Percentiles rank a stretch among this genome's conserved stretches.
Evolutionary conservation across 2,113 vertebrate genomes (phyloP).

Genomic region (Mesoclemmys tuberculata): DNA sequence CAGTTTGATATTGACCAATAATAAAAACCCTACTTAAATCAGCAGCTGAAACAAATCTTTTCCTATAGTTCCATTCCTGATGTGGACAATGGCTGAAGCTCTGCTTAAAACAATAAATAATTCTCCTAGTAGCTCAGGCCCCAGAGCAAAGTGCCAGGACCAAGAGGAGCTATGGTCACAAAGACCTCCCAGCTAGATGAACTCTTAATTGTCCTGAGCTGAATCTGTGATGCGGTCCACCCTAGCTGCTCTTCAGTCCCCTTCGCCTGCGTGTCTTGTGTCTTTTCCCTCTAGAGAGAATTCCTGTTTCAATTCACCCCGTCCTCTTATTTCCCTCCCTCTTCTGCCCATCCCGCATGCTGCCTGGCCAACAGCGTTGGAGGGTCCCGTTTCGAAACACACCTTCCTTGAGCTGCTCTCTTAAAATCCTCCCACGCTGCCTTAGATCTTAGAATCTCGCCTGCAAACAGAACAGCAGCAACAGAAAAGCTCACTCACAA

Average conservation of each 20-base stretch:
- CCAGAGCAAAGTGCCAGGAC: neutral
- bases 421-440: neutral
- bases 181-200: neutral
- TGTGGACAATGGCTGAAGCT: neutral
- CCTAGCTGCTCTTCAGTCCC: neutral
- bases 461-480: neutral
- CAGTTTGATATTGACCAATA: neutral
- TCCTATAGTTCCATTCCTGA: neutral
- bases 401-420: neutral
- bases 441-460: neutral
- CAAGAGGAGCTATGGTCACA: neutral
- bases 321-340: neutral
- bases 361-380: neutral
- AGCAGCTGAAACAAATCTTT: neutral
- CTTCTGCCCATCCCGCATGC: rapidly evolving
- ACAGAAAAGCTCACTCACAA: neutral
- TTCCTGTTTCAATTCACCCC: neutral
- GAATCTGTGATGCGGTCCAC: neutral
- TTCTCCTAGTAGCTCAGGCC: neutral
- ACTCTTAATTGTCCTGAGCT: neutral
- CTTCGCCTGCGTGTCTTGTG: neutral
- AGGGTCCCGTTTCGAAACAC: neutral
- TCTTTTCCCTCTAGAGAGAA: neutral
- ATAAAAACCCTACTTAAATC: neutral
- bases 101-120: neutral